These are phyloP conservation scores for Saguinus imperator DNA, from an alignment of 2,113 vertebrate species.

Conservation along the genomic window DNA sequence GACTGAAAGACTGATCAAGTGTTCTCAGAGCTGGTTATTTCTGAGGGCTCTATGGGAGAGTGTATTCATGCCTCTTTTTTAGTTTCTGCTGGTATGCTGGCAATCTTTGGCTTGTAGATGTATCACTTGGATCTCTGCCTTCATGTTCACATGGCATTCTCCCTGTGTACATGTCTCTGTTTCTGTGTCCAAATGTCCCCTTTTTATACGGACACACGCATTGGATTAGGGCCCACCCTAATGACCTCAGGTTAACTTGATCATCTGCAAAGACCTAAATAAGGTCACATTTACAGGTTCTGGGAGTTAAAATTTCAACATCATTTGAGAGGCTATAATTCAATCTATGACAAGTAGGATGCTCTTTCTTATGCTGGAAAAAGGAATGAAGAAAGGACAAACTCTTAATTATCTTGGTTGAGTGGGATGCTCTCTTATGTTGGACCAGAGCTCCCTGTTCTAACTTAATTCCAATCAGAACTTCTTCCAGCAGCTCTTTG, in stretches of 20 bases:
- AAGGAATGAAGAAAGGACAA: background rate
- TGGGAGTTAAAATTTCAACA: background rate
- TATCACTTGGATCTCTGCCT: background rate
- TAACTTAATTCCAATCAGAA: background rate
- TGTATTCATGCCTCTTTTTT: background rate
- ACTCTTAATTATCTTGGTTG: slow-evolving; percentile 24
- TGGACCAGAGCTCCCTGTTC: background rate
- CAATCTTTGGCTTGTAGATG: background rate
- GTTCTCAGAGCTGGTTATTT: background rate
- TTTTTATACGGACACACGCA: background rate
- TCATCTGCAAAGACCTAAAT: background rate
- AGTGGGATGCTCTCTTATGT: background rate
- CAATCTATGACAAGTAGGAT: background rate
- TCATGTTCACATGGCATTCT: background rate
- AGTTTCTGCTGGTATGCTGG: background rate
- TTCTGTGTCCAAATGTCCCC: background rate
- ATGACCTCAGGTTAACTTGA: background rate
- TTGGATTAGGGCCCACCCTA: background rate
- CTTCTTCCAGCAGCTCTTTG: slow-evolving; percentile 14
- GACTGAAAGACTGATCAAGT: background rate
- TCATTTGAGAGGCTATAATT: background rate
- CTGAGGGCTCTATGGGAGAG: background rate
- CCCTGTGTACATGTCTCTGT: background rate
- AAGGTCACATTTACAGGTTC: background rate
- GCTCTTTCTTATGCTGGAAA: background rate